Evolutionary conservation across 2,888 invertebrate species (phyloP).

Genomic region (Ethmia dodecea): DNA sequence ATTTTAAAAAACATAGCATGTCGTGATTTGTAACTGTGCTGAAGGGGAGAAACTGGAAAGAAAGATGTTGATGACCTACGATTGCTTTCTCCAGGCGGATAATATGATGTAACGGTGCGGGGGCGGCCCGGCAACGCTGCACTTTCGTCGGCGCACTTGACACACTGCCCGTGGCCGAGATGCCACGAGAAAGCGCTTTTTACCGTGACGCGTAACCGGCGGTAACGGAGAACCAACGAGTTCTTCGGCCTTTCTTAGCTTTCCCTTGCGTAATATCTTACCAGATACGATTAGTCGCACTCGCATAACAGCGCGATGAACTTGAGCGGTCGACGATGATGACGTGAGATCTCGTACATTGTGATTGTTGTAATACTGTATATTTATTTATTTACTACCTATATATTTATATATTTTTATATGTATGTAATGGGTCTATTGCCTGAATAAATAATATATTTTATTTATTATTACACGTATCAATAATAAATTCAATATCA

Average conservation of each 20-base stretch:
- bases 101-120: constrained; percentile 64
- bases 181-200: constrained; percentile 74
- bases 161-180: constrained; percentile 77
- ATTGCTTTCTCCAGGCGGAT: constrained; percentile 72
- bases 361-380: no score
- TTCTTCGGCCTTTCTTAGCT: constrained; percentile 68
- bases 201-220: constrained; percentile 52
- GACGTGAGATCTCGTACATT: constrained; percentile 22
- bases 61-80: constrained; percentile 57
- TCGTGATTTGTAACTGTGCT: no score
- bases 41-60: no score
- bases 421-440: no score
- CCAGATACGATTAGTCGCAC: constrained; percentile 64
- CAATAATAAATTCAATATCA: no score
- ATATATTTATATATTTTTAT: no score
- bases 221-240: constrained; percentile 63
- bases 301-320: constrained; percentile 60
- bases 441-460: no score
- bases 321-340: constrained; percentile 55
- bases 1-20: no score
- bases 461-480: no score
- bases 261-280: constrained; percentile 67
- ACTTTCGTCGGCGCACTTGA: constrained; percentile 76
- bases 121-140: constrained; percentile 61
- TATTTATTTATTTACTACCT: no score